These are phyloP conservation scores for Trididemnum miniatum DNA, from an alignment of 23 tunicate genomes.

Conservation along the genomic window DNA sequence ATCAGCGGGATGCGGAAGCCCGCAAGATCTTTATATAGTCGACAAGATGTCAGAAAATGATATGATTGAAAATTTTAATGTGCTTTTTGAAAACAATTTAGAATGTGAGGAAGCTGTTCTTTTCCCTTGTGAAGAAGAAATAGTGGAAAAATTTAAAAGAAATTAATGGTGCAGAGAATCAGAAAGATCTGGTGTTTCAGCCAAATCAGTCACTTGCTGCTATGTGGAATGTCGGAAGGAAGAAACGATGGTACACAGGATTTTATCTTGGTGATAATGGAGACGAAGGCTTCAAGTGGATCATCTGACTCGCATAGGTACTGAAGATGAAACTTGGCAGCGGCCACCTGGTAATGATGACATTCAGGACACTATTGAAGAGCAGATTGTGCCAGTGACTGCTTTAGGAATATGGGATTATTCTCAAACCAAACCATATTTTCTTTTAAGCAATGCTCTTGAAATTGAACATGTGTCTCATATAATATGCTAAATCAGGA, in stretches of 20 bases:
- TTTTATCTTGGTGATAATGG: conserved; percentile 16
- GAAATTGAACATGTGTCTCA: conserved; percentile 1
- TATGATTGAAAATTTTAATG: not conserved
- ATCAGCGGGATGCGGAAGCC: not conserved
- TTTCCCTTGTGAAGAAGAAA: conserved; percentile 2
- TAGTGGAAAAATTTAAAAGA: not conserved
- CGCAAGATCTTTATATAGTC: not conserved
- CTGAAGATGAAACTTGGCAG: conserved; percentile 17
- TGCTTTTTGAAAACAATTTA: not conserved
- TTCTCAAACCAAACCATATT: conserved; percentile 5
- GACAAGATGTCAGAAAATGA: not conserved
- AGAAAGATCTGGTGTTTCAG: not conserved
- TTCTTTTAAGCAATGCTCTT: not conserved
- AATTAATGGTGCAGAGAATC: not conserved
- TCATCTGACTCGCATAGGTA: not conserved
- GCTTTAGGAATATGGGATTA: not conserved
- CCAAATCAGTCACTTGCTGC: conserved; percentile 12
- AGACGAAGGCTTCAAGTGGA: conserved; percentile 2
- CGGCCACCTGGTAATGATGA: conserved; percentile 13
- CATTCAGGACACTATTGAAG: conserved; percentile 3
- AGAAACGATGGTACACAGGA: not conserved
- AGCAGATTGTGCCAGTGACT: not conserved
- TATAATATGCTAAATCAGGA: not conserved
- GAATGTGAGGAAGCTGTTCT: not conserved
- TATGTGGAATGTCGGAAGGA: conserved; percentile 1